Percentiles rank a stretch among this genome's conserved stretches.
phyloP scores from a whole-genome alignment of 2,888 invertebrate species.

The Cremastinae sp. region DNA sequence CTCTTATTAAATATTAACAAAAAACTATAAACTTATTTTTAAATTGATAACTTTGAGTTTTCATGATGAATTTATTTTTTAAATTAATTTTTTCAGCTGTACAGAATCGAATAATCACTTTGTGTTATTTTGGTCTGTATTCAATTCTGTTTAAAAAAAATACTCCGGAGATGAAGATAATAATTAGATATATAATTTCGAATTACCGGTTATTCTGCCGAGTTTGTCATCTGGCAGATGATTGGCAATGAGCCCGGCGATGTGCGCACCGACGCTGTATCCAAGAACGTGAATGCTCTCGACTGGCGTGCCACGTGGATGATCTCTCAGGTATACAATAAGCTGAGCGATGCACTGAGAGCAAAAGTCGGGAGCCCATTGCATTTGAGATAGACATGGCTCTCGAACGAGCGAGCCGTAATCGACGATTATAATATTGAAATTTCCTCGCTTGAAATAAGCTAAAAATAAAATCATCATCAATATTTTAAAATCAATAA shows the following conservation, averaged over 20 bases:
- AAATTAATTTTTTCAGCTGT: too few relatives aligned
- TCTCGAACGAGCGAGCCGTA: slow-evolving; percentile 90
- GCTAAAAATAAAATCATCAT: slow-evolving; percentile 80
- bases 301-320: slow-evolving; percentile 88
- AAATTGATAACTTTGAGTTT: too few relatives aligned
- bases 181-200: slow-evolving; percentile 4
- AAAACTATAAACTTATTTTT: too few relatives aligned
- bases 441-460: slow-evolving; percentile 89
- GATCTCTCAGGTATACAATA: slow-evolving; percentile 88
- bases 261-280: slow-evolving; percentile 93
- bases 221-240: slow-evolving; percentile 88
- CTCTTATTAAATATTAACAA: too few relatives aligned
- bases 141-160: too few relatives aligned
- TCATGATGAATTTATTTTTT: too few relatives aligned
- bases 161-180: not conserved
- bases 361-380: slow-evolving; percentile 81
- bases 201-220: slow-evolving; percentile 89
- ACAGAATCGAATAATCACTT: too few relatives aligned
- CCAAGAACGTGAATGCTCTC: slow-evolving; percentile 91
- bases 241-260: slow-evolving; percentile 91
- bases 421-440: slow-evolving; percentile 94
- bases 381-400: slow-evolving; percentile 89
- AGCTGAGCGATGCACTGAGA: slow-evolving; percentile 90
- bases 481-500: not conserved
- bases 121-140: too few relatives aligned